Percentiles rank a stretch among this genome's conserved stretches.
phyloP scores from a whole-genome alignment of 2,797 vertebrate genomes.

The Crocodylus rhombifer region DNA sequence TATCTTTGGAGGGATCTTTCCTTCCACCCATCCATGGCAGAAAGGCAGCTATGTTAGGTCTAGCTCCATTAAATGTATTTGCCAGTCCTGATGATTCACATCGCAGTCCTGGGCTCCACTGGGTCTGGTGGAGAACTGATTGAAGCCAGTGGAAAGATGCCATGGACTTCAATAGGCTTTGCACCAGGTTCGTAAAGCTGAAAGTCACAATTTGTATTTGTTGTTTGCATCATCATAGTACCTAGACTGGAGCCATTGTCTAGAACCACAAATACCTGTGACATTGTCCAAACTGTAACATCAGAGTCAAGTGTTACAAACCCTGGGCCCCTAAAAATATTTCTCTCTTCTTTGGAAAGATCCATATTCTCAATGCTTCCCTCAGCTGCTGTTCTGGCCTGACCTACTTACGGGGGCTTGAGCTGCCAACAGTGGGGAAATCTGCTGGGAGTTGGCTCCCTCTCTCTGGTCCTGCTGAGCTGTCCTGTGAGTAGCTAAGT shows the following conservation, averaged over 20 bases:
- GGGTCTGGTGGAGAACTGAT: not conserved
- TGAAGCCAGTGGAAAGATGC: not conserved
- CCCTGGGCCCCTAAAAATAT: too few species aligned
- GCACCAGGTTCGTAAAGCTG: not conserved
- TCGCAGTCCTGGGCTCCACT: accelerated
- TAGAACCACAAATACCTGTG: not conserved
- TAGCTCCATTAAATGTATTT: too few species aligned
- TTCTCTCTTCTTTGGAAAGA: not conserved
- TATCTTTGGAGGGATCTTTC: not conserved
- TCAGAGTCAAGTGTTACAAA: accelerated
- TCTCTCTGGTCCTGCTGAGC: not conserved
- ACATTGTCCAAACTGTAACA: accelerated
- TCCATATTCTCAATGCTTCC: not conserved
- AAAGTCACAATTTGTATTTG: not conserved
- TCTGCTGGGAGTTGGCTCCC: not conserved
- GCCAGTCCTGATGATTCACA: accelerated
- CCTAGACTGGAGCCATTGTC: not conserved
- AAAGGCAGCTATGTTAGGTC: not conserved
- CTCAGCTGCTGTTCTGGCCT: not conserved
- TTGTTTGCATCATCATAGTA: not conserved
- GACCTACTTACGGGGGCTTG: not conserved
- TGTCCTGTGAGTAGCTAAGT: not conserved
- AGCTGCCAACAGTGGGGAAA: not conserved
- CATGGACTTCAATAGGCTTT: not conserved
- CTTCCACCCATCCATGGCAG: not conserved